Base-by-base conservation (phyloP, 2,888 invertebrate genomes). In the Hydropsyche betteni region DNA sequence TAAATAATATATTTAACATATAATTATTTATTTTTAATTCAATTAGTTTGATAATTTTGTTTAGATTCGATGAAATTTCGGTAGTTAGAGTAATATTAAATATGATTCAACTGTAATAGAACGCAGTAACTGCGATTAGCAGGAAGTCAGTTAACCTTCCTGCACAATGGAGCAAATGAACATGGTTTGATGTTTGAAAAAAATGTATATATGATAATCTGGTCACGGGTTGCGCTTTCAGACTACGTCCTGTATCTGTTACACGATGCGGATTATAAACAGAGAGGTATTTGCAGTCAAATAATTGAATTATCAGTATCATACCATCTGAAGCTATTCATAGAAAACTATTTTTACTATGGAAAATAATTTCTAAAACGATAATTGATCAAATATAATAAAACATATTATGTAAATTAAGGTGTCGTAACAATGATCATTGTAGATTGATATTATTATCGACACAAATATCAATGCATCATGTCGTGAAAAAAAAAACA, bases 111-210 rank as follows among this genome's bases (percentile, higher is more conserved):
- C 64, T 64, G 64, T 64, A 64, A 10, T 34, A 10, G 12, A 14
- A 55, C 12, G 55, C n/a, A 36, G 55, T 36, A 14, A 55, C 58
- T 34, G 12, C 72, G 72, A 72, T 72, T 76, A 74, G 73, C 79
- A 79, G 79, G 79, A 79, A 75, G 76, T 77, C 52, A 76, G 77
- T 72, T 77, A 79, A 79, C 79, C 79, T 79, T 79, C 79, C 75
- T 69, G 74, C 38, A 77, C 77, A 79, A 79, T 79, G 75, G 79
- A 76, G 72, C 72, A 77, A 79, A 77, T 77, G 75, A 73, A 70
- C 79, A 79, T 34, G 53, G 77, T 71, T 53, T 50, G 44, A 58
- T 44, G 50, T 68, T 24, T 74, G 52, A 64, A 61, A 72, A 72
- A 24, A 24, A 24, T 24, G 44, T 72, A 55, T 72, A 16, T 61